Evolutionary conservation across 1,140 invertebrate genomes (phyloP), one percentile per base, ranked within the genome.

Genomic region (Vollenhovia emeryi): DNA sequence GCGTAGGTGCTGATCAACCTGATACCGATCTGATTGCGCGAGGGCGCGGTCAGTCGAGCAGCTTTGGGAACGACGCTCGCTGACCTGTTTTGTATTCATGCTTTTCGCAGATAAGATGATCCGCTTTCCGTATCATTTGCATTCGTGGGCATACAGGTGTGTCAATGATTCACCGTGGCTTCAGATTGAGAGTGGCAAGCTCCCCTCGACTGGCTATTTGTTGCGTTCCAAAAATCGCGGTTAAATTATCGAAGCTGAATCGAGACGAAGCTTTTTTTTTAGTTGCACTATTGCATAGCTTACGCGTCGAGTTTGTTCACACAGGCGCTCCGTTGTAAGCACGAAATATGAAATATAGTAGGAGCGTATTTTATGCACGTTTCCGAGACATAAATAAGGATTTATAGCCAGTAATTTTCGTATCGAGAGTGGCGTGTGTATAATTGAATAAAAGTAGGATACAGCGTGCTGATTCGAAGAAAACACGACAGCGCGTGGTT

Each of bases 11-110:
- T 36, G 87, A 84, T 84, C 85, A 62, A 89, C 4, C 79, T 18
- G n/a, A 50, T 40, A 45, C 48, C 40, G 60, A 89, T 89, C 87
- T 84, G 88, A 89, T 89, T 89, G 57, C 52, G 59, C 52, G 59
- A 79, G 73, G 73, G 27, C 48, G 71, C 57, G 50, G 74, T 83
- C 73, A 48, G 33, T 60, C 71, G 74, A 69, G 68, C 59, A 76
- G 33, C 83, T 36, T 43, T 55, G 43, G 64, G 5, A 76, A 84
- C 68, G 27, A 57, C 55, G 45, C 9, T 18, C 24, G n/a, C 40
- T 48, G 52, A 21, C n/a, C 62, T 78, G 62, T 59, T 76, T 76
- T 76, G 30, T 78, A 57, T 69, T 69, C 78, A 64, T 68, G 24
- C 55, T 55, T 52, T 27, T 36, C 55, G 15, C 40, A 52, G 86